Percentiles rank a stretch among this genome's conserved stretches.
phyloP scores from a whole-genome alignment of 2,113 vertebrate genomes.

The Pelecanoides urinatrix region DNA sequence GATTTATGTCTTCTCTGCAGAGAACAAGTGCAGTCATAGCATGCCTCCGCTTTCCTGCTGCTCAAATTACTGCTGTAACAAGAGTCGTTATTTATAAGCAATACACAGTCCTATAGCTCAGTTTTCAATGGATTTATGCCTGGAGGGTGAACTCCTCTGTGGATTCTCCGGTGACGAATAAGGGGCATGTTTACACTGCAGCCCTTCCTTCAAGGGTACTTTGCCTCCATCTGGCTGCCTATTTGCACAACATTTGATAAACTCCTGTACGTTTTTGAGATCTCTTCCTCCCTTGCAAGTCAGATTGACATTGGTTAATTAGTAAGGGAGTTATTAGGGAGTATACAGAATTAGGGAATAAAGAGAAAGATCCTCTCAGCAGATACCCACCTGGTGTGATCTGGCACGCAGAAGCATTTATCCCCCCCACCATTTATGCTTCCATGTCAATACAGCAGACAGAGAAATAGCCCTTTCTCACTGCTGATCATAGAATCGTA shows the following conservation, averaged over 20 bases:
- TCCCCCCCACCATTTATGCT: background rate
- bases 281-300: background rate
- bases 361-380: background rate
- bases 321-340: background rate
- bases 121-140: background rate
- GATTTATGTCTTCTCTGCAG: slow-evolving; percentile 23
- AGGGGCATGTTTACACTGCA: background rate
- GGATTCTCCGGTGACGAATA: background rate
- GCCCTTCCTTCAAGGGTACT: background rate
- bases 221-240: background rate
- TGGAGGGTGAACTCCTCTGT: background rate
- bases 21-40: slow-evolving; percentile 26
- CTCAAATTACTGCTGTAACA: slow-evolving; percentile 1
- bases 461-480: background rate
- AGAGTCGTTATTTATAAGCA: slow-evolving; percentile 8
- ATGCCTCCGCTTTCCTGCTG: background rate
- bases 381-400: background rate
- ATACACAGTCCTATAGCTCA: background rate
- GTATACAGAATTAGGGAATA: background rate
- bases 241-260: background rate
- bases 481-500: too few species aligned
- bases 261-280: background rate
- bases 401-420: background rate
- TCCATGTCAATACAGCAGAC: background rate
- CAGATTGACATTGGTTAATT: background rate